Evolutionary conservation across 2,113 vertebrate species (phyloP).

Genomic region (Phalacrocorax carbo): DNA sequence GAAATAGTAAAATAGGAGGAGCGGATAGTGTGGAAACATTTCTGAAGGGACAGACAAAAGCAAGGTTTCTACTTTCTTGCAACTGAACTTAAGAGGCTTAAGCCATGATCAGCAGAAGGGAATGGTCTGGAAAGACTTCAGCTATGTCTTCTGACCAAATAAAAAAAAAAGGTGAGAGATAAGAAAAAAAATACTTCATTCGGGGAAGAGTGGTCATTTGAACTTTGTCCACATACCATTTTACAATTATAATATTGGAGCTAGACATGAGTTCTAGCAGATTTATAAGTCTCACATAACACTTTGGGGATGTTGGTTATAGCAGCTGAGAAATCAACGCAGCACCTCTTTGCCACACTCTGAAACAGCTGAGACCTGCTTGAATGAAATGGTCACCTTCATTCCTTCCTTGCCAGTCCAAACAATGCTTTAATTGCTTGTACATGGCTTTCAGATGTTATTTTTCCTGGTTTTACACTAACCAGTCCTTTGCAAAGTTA

Average conservation of each 20-base stretch:
- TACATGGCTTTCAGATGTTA: neutral
- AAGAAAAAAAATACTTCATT: neutral
- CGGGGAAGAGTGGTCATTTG: neutral
- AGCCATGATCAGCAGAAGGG: neutral
- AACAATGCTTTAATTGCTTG: neutral
- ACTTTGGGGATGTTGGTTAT: neutral
- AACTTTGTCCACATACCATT: neutral
- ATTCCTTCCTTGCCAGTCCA: neutral
- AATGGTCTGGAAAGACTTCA: neutral
- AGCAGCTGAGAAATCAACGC: neutral
- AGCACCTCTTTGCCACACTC: neutral
- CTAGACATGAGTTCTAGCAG: neutral
- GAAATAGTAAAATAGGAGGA: neutral
- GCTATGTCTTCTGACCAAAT: neutral
- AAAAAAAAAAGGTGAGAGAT: no score
- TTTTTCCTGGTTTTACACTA: neutral
- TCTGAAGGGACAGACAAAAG: neutral
- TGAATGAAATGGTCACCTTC: neutral
- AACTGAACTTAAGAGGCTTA: neutral
- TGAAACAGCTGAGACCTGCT: neutral
- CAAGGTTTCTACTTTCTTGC: neutral
- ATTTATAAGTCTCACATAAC: neutral
- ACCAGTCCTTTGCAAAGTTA: neutral
- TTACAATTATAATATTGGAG: neutral
- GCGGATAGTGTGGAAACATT: neutral